Conservation (phyloP, 2,888 invertebrate species). For the Pseudococcus longispinus region DNA sequence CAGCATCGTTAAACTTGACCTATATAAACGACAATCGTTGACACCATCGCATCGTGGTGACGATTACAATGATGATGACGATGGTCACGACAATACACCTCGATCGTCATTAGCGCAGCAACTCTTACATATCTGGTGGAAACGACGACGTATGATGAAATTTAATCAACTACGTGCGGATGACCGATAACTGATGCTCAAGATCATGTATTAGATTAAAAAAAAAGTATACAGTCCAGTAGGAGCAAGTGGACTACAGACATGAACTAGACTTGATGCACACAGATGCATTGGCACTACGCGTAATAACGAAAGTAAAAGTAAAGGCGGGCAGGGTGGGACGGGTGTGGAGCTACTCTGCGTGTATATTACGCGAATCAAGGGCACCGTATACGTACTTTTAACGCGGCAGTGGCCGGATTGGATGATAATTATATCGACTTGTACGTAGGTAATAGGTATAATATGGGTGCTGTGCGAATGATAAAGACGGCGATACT, state of each 20-base stretch:
- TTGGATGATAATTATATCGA: not conserved
- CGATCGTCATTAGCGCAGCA: not conserved
- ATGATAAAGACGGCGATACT: not conserved
- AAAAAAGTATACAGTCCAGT: not conserved
- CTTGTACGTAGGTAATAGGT: not conserved
- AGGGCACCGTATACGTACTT: not conserved
- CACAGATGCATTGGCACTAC: not conserved
- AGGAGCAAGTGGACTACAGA: not conserved
- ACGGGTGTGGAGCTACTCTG: not conserved
- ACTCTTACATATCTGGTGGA: not conserved
- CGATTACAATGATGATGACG: not conserved
- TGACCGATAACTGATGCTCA: not conserved
- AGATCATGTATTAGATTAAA: not conserved
- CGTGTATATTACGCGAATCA: not conserved
- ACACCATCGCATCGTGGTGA: not conserved
- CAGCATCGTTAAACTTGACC: conserved; percentile 11
- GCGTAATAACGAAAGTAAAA: not conserved
- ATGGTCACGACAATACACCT: not conserved
- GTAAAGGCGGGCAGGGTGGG: not conserved
- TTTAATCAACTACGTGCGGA: not conserved
- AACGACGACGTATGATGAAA: not conserved
- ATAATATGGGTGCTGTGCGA: not conserved
- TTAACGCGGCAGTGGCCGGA: not conserved
- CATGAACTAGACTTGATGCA: not conserved
- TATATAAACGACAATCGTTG: not conserved